phyloP scores from a whole-genome alignment of 53 echinoderm and acorn worm genomes.

The Holothuria scabra region DNA sequence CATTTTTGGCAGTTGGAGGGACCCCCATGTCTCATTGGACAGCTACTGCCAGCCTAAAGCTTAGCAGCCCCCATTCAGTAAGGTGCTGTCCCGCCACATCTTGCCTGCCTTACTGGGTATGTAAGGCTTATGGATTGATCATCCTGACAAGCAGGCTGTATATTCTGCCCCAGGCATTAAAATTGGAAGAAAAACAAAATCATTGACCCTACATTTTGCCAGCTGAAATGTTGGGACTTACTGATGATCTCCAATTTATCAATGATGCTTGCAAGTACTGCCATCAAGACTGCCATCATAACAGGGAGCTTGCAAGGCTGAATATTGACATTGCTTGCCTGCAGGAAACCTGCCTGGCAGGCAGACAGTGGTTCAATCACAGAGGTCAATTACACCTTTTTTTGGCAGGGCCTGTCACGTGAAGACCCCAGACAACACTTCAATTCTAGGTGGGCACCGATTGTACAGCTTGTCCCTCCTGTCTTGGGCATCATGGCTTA shows the following conservation, averaged over 20 bases:
- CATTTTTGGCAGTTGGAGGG: slow-evolving; percentile 58
- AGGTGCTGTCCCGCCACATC: slow-evolving; percentile 38
- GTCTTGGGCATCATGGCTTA: slow-evolving; percentile 45
- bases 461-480: slow-evolving; percentile 24
- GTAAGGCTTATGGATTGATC: slow-evolving; percentile 27
- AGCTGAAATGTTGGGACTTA: slow-evolving; percentile 24
- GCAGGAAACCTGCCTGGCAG: slow-evolving; percentile 56
- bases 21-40: slow-evolving; percentile 50
- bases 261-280: too few species aligned
- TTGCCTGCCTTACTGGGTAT: slow-evolving; percentile 43
- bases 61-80: slow-evolving; percentile 21
- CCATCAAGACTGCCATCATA: slow-evolving; percentile 52
- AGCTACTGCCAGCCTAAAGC: slow-evolving; percentile 59
- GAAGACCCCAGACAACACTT: too few species aligned
- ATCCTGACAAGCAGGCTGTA: slow-evolving; percentile 12
- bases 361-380: slow-evolving; percentile 1
- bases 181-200: neutral
- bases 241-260: too few species aligned
- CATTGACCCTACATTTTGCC: neutral
- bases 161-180: slow-evolving; percentile 19
- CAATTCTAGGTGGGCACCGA: slow-evolving; percentile 46
- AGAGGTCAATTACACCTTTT: slow-evolving; percentile 58
- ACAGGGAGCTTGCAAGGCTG: slow-evolving; percentile 45
- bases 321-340: slow-evolving; percentile 44
- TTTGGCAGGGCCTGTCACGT: slow-evolving; percentile 42